Base-by-base conservation (phyloP, 2,113 vertebrate genomes). In the Toxostoma redivivum region DNA sequence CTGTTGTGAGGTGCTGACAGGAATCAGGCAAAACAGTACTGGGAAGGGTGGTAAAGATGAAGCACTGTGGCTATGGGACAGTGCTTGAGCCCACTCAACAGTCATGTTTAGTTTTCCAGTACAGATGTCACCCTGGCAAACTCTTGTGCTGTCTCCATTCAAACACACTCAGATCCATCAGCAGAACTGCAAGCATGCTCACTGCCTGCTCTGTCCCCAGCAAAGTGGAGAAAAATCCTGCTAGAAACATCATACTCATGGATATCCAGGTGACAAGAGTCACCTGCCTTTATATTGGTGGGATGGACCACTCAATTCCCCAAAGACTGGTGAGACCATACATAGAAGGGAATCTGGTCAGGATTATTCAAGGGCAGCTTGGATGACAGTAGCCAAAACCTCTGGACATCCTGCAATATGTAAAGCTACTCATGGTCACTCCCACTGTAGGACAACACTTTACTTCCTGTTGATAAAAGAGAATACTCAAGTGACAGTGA, bases 261-360 rank as follows among this genome's bases (percentile, higher is more conserved):
- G n/a, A 28, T 66, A 27, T 33, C 40, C n/a, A 53, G 10, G 54
- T 48, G n/a, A 91, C 45, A 66, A 40, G 31, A 61, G 45, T 35
- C 54, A 48, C 15, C 20, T 53, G 23, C 16, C 20, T 13, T 77
- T 60, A 9, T 12, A 2, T 10, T 57, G 28, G 25, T 51, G 18
- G 21, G 8, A 42, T 27, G 37, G 28, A 60, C 7, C 1, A 0
- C 30, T 38, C 31, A 12, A 19, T 61, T 94, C 27, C 44, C 14
- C 2, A 0, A 35, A 79, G 48, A 35, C n/a, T 30, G 44, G 11
- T 48, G 61, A 50, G 1, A 1, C 11, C 0, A 0, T 28, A 38
- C 15, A 13, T 27, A 56, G 30, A 28, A 53, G 13, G 24, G 15
- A 74, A 8, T 40, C 67, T 72, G 48, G n/a, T 33, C 30, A 21